A percentile compares a stretch with the other conserved stretches of the same genome.
Evolutionary conservation across 2,888 invertebrate genomes (phyloP).

Genomic region (Digitonthophagus gazella): DNA sequence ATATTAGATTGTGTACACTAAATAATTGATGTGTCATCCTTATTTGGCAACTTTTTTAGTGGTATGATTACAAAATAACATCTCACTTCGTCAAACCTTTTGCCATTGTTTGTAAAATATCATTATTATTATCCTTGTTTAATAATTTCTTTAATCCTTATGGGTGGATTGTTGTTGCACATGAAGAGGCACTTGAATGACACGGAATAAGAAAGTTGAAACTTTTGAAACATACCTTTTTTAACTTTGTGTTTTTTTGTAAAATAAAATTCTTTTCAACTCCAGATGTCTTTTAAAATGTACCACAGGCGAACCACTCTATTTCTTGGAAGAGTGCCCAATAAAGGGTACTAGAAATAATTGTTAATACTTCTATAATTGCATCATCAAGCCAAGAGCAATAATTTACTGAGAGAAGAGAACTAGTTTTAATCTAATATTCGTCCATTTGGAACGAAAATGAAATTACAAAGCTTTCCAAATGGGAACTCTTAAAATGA

Average conservation of each 20-base stretch:
- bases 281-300: neutral
- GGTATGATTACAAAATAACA: too few relatives aligned
- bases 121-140: too few relatives aligned
- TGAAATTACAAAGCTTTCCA: neutral
- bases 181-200: too few relatives aligned
- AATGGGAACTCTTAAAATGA: neutral
- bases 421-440: neutral
- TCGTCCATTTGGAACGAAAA: neutral
- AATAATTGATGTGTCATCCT: neutral
- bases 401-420: neutral
- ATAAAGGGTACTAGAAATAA: neutral
- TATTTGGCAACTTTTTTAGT: too few relatives aligned
- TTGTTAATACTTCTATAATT: neutral
- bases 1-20: neutral
- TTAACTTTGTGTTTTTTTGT: too few relatives aligned
- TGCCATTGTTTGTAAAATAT: too few relatives aligned
- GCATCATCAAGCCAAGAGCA: neutral
- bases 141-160: too few relatives aligned
- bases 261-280: too few relatives aligned
- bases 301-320: neutral
- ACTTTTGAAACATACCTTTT: too few relatives aligned
- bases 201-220: too few relatives aligned
- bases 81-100: too few relatives aligned
- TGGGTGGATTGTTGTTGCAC: too few relatives aligned
- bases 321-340: neutral